phyloP scores from a whole-genome alignment of 2,888 invertebrate species.

The Chironomus tentans region DNA sequence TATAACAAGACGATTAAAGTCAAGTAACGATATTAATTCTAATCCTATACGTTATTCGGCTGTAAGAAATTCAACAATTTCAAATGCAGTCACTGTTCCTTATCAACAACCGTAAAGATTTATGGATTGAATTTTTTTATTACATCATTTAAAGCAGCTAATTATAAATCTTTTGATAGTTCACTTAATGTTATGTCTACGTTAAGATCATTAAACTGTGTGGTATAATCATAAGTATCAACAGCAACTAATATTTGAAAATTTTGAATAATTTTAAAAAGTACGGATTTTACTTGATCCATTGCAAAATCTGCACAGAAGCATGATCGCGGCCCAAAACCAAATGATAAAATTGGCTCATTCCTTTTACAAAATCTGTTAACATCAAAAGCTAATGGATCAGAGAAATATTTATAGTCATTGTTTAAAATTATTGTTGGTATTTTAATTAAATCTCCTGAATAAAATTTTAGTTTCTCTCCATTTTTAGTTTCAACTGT shows the following conservation, averaged over 20 bases:
- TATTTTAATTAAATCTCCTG: slow-evolving; percentile 4
- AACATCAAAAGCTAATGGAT: background rate
- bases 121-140: too few species aligned
- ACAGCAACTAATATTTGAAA: background rate
- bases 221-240: background rate
- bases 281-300: background rate
- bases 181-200: background rate
- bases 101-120: background rate
- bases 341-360: background rate
- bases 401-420: background rate
- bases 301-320: background rate
- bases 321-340: background rate
- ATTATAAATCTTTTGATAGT: background rate
- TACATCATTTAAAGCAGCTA: background rate
- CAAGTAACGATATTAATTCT: slow-evolving; percentile 25
- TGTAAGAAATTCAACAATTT: slow-evolving; percentile 29
- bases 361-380: background rate
- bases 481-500: background rate
- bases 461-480: background rate
- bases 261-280: background rate
- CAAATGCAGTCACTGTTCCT: slow-evolving; percentile 7
- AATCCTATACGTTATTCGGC: slow-evolving; percentile 31
- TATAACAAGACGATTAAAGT: slow-evolving; percentile 26
- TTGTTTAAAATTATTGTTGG: background rate
- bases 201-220: background rate